Conservation (phyloP, 2,888 invertebrate genomes). For the Loripinus fragilis region DNA sequence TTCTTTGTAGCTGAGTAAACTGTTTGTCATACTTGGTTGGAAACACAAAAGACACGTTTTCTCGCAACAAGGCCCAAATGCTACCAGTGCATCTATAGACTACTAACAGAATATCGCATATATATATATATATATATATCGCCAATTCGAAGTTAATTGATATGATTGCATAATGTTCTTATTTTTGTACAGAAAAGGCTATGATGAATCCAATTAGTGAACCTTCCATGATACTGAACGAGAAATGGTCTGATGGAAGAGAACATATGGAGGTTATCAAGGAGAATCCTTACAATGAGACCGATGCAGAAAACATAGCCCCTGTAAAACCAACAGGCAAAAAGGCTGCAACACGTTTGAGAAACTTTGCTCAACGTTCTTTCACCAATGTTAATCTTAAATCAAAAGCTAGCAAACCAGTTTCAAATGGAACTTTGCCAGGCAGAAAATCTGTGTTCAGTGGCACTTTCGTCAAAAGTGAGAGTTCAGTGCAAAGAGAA, state of each 20-base stretch:
- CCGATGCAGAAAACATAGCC: background rate
- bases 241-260: background rate
- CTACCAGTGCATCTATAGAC: too few species aligned
- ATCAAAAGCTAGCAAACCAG: background rate
- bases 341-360: background rate
- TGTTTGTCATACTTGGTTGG: too few species aligned
- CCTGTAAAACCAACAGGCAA: background rate
- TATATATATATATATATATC: too few species aligned
- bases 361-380: background rate
- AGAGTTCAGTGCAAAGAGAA: too few species aligned
- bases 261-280: background rate
- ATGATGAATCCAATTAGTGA: background rate
- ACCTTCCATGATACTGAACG: background rate
- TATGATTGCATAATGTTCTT: too few species aligned
- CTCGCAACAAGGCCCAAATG: too few species aligned
- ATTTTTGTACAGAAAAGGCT: background rate
- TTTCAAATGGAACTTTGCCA: background rate
- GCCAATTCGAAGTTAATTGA: too few species aligned
- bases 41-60: too few species aligned
- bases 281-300: conserved; percentile 6
- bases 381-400: background rate
- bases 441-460: background rate
- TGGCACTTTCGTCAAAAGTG: background rate
- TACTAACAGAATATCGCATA: too few species aligned
- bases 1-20: too few species aligned